A percentile compares a stretch with the other conserved stretches of the same genome.
These are phyloP conservation scores for Cheirogaleus medius DNA, from an alignment of 2,113 vertebrate genomes.

Conservation along the genomic window DNA sequence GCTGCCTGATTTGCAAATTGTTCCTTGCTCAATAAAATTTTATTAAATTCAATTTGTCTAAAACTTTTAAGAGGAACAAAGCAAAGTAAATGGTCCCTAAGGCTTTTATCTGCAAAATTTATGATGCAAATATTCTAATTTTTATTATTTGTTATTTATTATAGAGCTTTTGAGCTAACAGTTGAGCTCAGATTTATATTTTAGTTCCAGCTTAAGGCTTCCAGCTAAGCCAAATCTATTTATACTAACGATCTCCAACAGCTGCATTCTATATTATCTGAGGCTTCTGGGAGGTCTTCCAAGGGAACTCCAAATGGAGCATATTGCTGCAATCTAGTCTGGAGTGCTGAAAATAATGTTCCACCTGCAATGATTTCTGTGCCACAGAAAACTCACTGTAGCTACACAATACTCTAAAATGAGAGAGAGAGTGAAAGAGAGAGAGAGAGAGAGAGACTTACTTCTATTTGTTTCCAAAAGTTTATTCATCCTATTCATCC, in stretches of 20 bases:
- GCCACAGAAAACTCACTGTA: background rate
- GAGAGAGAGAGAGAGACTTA: background rate
- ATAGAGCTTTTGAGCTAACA: background rate
- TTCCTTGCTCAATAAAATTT: no score
- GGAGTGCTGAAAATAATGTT: conserved; percentile 58
- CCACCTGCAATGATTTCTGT: conserved; percentile 58
- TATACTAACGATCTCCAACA: conserved; percentile 56
- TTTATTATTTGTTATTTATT: conserved; percentile 37
- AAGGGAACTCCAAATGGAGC: conserved; percentile 59
- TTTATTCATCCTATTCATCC: background rate
- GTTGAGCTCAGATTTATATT: background rate
- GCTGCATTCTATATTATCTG: conserved; percentile 53
- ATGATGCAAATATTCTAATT: background rate
- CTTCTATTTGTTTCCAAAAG: background rate
- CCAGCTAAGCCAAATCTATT: conserved; percentile 64
- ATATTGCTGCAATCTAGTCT: conserved; percentile 60
- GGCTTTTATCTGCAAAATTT: background rate
- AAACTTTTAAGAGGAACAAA: background rate
- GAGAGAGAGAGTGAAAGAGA: background rate
- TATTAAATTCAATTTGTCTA: no score
- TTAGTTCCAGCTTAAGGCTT: conserved; percentile 29
- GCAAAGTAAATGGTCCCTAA: background rate
- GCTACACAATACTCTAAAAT: background rate
- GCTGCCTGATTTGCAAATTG: no score
- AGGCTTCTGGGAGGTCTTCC: conserved; percentile 64